Conservation (phyloP, 2,888 invertebrate species). For the Sarcophaga carnaria region DNA sequence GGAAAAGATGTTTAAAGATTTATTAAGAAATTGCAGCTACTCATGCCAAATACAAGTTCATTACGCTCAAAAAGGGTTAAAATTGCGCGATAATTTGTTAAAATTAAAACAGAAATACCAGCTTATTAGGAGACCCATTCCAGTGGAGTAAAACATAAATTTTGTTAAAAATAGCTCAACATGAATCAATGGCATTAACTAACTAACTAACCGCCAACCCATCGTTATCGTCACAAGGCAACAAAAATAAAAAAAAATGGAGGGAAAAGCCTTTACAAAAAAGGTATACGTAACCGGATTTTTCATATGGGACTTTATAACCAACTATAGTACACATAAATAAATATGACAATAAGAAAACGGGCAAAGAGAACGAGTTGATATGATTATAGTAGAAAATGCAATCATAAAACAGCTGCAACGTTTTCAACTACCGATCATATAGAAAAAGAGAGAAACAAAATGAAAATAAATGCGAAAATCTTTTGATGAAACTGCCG, state of each 20-base stretch:
- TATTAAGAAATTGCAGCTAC: no score
- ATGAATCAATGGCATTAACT: neutral
- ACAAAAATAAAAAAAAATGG: constrained; percentile 38
- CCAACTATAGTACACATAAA: constrained; percentile 13
- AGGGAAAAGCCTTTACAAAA: constrained; percentile 36
- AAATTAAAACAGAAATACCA: constrained; percentile 53
- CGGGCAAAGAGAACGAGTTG: neutral
- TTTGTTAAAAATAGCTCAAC: constrained; percentile 62
- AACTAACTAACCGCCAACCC: constrained; percentile 12
- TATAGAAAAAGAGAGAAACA: neutral
- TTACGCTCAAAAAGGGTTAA: constrained; percentile 11
- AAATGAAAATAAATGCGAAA: neutral
- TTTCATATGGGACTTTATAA: constrained; percentile 49
- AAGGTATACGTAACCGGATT: constrained; percentile 62
- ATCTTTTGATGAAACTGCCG: neutral
- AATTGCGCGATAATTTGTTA: constrained; percentile 44
- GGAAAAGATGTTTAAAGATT: no score
- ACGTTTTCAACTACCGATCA: neutral
- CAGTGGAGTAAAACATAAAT: constrained; percentile 42
- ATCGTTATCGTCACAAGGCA: constrained; percentile 3
- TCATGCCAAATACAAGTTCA: neutral
- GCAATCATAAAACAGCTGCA: neutral
- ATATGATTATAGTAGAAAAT: neutral
- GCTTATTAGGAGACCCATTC: constrained; percentile 39
- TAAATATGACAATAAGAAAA: neutral